Conservation (phyloP, 2,113 vertebrate species). For the Rhinichthys klamathensis region DNA sequence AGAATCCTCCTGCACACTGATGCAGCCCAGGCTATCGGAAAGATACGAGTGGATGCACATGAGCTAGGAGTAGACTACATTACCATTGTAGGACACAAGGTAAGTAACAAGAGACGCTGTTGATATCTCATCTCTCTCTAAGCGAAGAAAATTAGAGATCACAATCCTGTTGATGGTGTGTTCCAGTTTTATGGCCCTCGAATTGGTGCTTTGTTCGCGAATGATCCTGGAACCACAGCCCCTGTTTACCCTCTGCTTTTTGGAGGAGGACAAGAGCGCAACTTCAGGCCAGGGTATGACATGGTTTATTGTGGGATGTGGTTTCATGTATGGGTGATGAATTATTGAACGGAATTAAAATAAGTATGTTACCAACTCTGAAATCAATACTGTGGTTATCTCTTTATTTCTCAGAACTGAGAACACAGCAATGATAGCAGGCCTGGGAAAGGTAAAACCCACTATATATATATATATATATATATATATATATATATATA, state of each 20-base stretch:
- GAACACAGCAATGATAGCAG: conserved; percentile 96
- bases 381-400: conserved; percentile 27
- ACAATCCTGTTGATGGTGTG: conserved; percentile 34
- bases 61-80: conserved; percentile 92
- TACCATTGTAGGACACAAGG: conserved; percentile 96
- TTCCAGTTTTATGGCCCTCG: conserved; percentile 90
- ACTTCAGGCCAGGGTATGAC: conserved; percentile 90
- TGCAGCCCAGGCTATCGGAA: conserved; percentile 92
- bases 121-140: neutral
- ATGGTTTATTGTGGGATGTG: conserved; percentile 21
- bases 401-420: conserved; percentile 83
- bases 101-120: conserved; percentile 57
- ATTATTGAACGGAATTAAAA: conserved; percentile 19
- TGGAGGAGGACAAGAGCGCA: conserved; percentile 93
- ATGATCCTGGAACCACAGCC: conserved; percentile 73
- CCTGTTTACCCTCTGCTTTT: conserved; percentile 88
- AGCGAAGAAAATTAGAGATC: conserved; percentile 9
- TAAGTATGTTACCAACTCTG: neutral
- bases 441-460: conserved; percentile 88
- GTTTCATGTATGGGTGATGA: conserved; percentile 25
- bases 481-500: too few relatives aligned
- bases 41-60: conserved; percentile 81
- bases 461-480: too few relatives aligned
- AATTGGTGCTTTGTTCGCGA: conserved; percentile 84
- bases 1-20: conserved; percentile 88